These are phyloP conservation scores for Lathronympha strigana DNA, from an alignment of 2,888 invertebrate species.

Conservation along the genomic window DNA sequence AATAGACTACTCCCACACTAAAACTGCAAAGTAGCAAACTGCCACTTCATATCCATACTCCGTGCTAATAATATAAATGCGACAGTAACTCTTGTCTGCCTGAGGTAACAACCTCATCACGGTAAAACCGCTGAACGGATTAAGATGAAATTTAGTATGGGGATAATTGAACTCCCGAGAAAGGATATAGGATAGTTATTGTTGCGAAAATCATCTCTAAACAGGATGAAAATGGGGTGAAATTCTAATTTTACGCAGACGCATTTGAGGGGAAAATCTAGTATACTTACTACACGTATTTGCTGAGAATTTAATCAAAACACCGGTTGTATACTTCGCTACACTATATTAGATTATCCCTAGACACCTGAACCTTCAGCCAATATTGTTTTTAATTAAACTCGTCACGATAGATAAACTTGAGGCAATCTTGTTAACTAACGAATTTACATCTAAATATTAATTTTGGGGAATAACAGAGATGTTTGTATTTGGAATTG, in stretches of 20 bases:
- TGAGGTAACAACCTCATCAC: no score
- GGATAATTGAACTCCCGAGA: no score
- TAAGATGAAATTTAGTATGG: no score
- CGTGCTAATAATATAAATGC: no score
- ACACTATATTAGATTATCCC: conserved; percentile 26
- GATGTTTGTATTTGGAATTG: conserved; percentile 13
- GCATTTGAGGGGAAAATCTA: no score
- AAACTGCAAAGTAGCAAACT: not conserved
- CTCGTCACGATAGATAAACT: conserved; percentile 11
- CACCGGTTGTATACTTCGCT: not conserved
- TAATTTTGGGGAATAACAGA: conserved; percentile 18
- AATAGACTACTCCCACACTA: conserved; percentile 5
- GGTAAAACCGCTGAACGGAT: no score
- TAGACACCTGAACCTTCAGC: not conserved
- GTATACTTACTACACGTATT: conserved; percentile 13
- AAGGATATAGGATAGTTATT: no score
- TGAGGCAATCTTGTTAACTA: not conserved
- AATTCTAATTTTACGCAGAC: no score
- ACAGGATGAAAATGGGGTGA: no score
- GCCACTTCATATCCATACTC: no score
- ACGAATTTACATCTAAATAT: conserved; percentile 14
- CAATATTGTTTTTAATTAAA: conserved; percentile 33
- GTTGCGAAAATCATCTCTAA: no score
- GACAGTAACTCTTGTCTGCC: no score
- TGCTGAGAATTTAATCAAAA: conserved; percentile 20